Base-by-base conservation (phyloP, 2,888 invertebrate species). In the Eupithecia abbreviata region DNA sequence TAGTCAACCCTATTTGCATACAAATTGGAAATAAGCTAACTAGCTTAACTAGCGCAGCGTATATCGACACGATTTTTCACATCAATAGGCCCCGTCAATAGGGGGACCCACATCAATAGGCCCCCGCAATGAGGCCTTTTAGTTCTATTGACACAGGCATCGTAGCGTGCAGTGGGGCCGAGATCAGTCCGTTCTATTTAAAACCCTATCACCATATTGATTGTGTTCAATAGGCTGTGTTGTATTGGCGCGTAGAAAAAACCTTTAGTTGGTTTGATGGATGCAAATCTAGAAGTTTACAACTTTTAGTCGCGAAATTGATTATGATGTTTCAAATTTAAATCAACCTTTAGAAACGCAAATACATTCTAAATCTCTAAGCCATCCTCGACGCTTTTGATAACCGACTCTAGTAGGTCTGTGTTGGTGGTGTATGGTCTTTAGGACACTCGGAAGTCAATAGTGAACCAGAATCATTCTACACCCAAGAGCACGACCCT, bases 141-240 rank as follows among this genome's bases (percentile, higher is more conserved):
- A 18, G 42, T 75, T 55, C 55, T 49, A 51, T 65, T 72, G 58
- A 47, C 72, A 65, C 65, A 62, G 47, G 51, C 72, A 62, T 42
- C 18, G 68, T 45, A 73, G 76, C 70, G 62, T 43, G 45, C 13
- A 47, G 13, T 65, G 9, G 30, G 65, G 49, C 47, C 69, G 49
- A 72, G 67, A 58, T 73, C 41, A 49, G 51, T 45, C 42, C 13
- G 15, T 18, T 47, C 72, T 72, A 45, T 72, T 71, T 72, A 30
- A 43, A 43, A 65, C 65, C 47, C 45, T 65, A 65, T 45, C 47
- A 15, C 51, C n/a, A 18, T 12, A 69, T 69, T 69, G 69, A 69
- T 69, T 66, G 62, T 42, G n/a, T 58, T 43, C 43, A 58, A 71
- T 43, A 71, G 71, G 47, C 69, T 69, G 69, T 18, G 10, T 43